A percentile compares a stretch with the other conserved stretches of the same genome.
Conservation (phyloP, 2,113 vertebrate genomes). For the Sylvietta virens region DNA sequence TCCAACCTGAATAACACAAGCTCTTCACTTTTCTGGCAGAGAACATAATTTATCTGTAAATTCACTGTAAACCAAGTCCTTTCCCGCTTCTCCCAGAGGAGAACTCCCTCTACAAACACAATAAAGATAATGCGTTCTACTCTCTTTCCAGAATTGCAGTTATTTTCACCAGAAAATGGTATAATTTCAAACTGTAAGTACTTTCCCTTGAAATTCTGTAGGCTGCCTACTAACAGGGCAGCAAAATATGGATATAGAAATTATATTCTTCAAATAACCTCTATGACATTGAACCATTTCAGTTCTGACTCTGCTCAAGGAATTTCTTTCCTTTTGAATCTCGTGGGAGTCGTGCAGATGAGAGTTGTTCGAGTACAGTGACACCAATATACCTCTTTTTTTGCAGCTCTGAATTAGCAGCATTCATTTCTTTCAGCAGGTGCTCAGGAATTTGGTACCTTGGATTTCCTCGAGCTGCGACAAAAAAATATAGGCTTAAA, state of each 20-base stretch:
- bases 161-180: neutral
- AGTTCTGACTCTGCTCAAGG: neutral
- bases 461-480: slow-evolving; percentile 83
- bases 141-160: neutral
- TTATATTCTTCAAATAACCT: neutral
- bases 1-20: neutral
- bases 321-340: neutral
- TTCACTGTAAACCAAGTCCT: neutral
- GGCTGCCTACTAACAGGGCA: neutral
- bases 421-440: slow-evolving; percentile 82
- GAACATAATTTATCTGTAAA: neutral
- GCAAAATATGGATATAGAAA: neutral
- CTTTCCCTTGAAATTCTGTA: neutral
- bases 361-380: neutral
- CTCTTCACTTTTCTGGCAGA: neutral
- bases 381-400: slow-evolving; percentile 75
- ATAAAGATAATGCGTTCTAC: neutral
- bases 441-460: slow-evolving; percentile 82
- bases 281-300: neutral
- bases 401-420: slow-evolving; percentile 80
- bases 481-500: neutral
- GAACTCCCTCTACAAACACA: neutral
- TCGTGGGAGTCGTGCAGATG: neutral
- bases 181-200: neutral
- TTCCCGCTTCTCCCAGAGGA: neutral